Conservation (phyloP, 2,797 vertebrate species). For the Tangara arthus region DNA sequence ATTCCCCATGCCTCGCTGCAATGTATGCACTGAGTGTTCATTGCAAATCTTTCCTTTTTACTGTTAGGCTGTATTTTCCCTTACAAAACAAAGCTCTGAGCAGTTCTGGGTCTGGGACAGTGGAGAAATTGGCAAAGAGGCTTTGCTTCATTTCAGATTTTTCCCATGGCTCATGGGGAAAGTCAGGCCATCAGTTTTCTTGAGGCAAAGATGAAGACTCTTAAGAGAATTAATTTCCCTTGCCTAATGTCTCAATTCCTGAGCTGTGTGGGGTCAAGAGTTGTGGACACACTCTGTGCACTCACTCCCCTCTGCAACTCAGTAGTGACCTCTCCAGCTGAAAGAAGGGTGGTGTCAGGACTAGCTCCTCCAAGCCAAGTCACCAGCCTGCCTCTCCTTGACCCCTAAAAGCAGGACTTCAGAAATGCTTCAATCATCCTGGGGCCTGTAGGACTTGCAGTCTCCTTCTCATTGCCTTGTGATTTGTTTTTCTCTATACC, state of each 20-base stretch:
- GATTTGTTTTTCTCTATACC: background rate
- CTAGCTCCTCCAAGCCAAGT: background rate
- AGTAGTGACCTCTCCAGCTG: slow-evolving; percentile 52
- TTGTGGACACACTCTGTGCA: background rate
- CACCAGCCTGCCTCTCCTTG: background rate
- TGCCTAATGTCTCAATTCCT: background rate
- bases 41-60: background rate
- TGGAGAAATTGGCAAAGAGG: background rate
- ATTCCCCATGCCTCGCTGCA: background rate
- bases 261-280: slow-evolving; percentile 5
- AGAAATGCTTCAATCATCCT: background rate
- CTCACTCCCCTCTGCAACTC: slow-evolving; percentile 20
- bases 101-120: background rate
- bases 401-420: background rate
- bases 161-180: background rate
- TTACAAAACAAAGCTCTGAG: background rate
- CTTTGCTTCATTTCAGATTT: background rate
- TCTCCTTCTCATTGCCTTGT: background rate
- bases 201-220: background rate
- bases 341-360: slow-evolving; percentile 25
- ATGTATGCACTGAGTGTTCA: background rate
- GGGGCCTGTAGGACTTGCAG: background rate
- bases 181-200: background rate
- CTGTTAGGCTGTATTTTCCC: background rate
- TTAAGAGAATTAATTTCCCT: slow-evolving; percentile 19